Evolutionary conservation across 2,113 vertebrate species (phyloP).

Genomic region (Salminus brasiliensis): DNA sequence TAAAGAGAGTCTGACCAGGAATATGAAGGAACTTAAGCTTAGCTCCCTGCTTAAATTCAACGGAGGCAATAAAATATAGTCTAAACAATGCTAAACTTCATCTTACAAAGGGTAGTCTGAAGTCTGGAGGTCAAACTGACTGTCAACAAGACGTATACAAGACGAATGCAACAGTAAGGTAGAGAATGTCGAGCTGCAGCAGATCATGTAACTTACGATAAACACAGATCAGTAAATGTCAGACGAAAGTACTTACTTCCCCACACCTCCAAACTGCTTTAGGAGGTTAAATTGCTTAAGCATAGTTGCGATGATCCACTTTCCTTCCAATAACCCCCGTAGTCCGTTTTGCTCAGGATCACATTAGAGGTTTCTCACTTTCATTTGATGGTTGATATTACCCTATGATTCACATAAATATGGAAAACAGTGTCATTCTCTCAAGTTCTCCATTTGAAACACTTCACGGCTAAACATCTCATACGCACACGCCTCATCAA

Average conservation of each 20-base stretch:
- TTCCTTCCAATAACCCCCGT: constrained; percentile 15
- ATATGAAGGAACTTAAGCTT: no score
- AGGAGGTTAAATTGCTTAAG: constrained; percentile 77
- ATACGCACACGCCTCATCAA: constrained; percentile 45
- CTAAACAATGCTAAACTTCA: background rate
- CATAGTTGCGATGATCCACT: constrained; percentile 63
- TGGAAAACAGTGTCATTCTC: constrained; percentile 14
- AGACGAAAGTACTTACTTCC: constrained; percentile 57
- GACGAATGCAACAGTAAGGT: background rate
- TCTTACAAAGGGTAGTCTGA: background rate
- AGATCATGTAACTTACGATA: constrained; percentile 9
- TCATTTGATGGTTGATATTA: constrained; percentile 39
- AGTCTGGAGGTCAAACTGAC: no score
- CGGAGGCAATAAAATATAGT: background rate
- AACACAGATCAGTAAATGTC: constrained; percentile 27
- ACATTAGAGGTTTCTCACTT: constrained; percentile 17
- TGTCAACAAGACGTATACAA: background rate
- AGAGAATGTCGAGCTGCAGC: background rate
- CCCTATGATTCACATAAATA: constrained; percentile 14
- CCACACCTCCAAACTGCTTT: constrained; percentile 68
- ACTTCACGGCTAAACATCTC: constrained; percentile 18
- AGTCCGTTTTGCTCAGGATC: constrained; percentile 9
- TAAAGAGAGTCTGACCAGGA: no score
- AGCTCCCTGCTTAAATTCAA: background rate
- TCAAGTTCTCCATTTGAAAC: constrained; percentile 24